Evolutionary conservation across 2,888 invertebrate genomes (phyloP).

Genomic region (Scaptodrosophila latifasciaeformis): DNA sequence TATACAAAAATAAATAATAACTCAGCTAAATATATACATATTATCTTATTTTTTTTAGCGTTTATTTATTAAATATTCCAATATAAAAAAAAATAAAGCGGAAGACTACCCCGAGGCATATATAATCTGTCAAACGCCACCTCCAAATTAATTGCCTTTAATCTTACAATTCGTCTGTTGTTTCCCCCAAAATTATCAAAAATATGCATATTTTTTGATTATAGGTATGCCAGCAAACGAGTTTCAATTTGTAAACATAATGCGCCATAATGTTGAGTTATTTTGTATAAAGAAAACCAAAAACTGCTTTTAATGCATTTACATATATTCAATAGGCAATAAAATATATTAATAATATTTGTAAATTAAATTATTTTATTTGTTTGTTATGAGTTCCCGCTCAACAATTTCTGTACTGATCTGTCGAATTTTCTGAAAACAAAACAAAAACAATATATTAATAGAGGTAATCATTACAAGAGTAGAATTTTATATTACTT

Average conservation of each 20-base stretch:
- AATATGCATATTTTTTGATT: not conserved
- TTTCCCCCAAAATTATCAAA: no score
- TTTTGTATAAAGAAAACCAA: no score
- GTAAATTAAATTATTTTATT: not conserved
- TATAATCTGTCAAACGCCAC: slow-evolving; percentile 4
- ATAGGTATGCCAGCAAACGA: not conserved
- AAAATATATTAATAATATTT: no score
- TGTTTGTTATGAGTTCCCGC: slow-evolving; percentile 59
- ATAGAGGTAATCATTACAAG: not conserved
- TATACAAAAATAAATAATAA: no score
- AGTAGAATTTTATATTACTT: slow-evolving; percentile 79
- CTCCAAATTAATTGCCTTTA: slow-evolving; percentile 2
- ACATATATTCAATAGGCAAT: no score
- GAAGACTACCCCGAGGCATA: not conserved
- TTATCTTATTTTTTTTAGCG: no score
- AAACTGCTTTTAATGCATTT: no score
- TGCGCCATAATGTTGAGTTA: no score
- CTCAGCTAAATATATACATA: no score
- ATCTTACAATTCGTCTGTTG: not conserved
- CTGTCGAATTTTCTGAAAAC: slow-evolving; percentile 81
- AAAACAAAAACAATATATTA: slow-evolving; percentile 8
- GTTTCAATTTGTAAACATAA: not conserved
- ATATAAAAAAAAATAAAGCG: slow-evolving; percentile 24
- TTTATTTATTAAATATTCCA: no score
- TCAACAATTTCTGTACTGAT: slow-evolving; percentile 80